phyloP scores from a whole-genome alignment of 92 coral and sea anemone genomes.

The Actinostola sp. region DNA sequence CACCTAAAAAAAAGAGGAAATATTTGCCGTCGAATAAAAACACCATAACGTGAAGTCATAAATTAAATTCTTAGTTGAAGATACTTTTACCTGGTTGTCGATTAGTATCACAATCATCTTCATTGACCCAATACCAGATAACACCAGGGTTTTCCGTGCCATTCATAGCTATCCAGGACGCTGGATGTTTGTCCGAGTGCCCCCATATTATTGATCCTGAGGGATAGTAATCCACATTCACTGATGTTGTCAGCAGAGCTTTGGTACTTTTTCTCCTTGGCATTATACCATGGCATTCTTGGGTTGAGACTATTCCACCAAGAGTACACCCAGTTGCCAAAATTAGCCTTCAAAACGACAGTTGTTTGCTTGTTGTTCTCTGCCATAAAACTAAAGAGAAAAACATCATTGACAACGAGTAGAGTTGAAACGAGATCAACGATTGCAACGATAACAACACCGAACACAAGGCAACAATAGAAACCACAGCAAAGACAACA shows the following conservation, averaged over 20 bases:
- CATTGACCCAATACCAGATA: constrained; percentile 81
- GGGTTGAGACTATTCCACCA: constrained; percentile 55
- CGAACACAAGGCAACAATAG: too few relatives aligned
- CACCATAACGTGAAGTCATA: too few relatives aligned
- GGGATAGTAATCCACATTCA: constrained; percentile 53
- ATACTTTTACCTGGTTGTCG: constrained; percentile 56
- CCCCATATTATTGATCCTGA: constrained; percentile 77
- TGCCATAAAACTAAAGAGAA: constrained; percentile 68
- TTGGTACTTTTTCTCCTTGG: constrained; percentile 29
- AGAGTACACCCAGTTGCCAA: constrained; percentile 59
- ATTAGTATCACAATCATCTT: constrained; percentile 68
- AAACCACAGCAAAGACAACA: too few relatives aligned
- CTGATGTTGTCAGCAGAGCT: constrained; percentile 67
- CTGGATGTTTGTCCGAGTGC: constrained; percentile 48
- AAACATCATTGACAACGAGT: too few relatives aligned
- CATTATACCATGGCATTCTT: constrained; percentile 79
- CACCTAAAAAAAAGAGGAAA: too few relatives aligned
- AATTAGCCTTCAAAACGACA: constrained; percentile 52
- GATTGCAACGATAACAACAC: too few relatives aligned
- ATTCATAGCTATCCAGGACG: constrained; percentile 61
- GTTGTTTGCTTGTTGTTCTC: constrained; percentile 50
- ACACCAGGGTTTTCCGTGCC: constrained; percentile 62
- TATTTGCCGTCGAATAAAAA: too few relatives aligned
- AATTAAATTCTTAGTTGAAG: neutral
- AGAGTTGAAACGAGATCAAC: too few relatives aligned